Conservation (phyloP, 2,797 vertebrate species). For the Phalloptychus januarius region DNA sequence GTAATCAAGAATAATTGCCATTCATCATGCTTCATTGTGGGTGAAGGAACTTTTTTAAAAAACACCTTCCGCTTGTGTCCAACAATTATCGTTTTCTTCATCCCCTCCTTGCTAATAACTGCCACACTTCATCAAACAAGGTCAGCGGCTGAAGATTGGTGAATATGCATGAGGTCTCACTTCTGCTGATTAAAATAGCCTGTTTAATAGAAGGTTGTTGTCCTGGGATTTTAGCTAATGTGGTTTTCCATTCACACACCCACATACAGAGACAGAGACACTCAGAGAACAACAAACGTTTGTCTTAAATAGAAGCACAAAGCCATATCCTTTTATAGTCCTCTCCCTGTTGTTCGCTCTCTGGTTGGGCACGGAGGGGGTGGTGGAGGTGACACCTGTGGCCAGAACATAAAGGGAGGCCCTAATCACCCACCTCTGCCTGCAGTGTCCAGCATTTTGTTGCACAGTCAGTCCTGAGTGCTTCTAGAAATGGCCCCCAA, state of each 20-base stretch:
- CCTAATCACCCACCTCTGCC: conserved; percentile 45
- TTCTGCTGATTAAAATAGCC: conserved; percentile 43
- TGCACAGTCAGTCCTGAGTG: conserved; percentile 36
- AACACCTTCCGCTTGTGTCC: conserved; percentile 24
- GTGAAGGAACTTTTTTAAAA: conserved; percentile 24
- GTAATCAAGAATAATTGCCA: conserved; percentile 46
- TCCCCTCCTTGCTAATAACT: conserved; percentile 28
- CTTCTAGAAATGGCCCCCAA: conserved; percentile 88
- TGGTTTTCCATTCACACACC: conserved; percentile 46
- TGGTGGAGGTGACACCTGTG: conserved; percentile 70
- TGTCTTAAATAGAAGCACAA: conserved; percentile 91
- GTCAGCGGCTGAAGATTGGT: conserved; percentile 31
- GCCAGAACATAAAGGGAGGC: conserved; percentile 74
- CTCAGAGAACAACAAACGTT: conserved; percentile 43
- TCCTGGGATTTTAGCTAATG: conserved; percentile 40
- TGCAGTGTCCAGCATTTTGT: conserved; percentile 47
- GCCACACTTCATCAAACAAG: conserved; percentile 32
- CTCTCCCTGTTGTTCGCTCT: conserved; percentile 77
- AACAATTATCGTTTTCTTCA: conserved; percentile 39
- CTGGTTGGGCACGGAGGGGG: conserved; percentile 54
- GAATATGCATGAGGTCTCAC: conserved; percentile 31
- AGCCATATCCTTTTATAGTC: conserved; percentile 91
- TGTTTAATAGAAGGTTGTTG: conserved; percentile 37
- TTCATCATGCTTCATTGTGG: conserved; percentile 30
- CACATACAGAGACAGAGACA: conserved; percentile 40